Conservation (phyloP, 2,888 invertebrate species). For the Eupithecia vulgata region DNA sequence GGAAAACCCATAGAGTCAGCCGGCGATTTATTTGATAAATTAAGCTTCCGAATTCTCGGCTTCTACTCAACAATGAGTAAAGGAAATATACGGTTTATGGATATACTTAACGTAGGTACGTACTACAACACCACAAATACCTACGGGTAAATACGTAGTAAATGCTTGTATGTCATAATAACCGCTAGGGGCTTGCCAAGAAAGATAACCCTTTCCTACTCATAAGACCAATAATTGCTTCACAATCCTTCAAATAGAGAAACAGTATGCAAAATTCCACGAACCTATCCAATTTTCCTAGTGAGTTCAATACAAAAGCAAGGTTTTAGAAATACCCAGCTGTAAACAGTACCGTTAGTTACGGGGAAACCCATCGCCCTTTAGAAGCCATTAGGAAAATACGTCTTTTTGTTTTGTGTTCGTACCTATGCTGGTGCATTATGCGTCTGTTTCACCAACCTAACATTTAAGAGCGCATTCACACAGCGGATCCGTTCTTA, state of each 20-base stretch:
- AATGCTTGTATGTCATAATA: neutral
- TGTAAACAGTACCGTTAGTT: slow-evolving; percentile 8
- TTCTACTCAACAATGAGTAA: neutral
- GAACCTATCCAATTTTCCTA: slow-evolving; percentile 8
- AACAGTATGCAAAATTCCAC: neutral
- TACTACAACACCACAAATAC: too few relatives aligned
- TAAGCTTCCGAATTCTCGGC: neutral
- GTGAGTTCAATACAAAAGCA: slow-evolving; percentile 13
- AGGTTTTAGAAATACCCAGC: slow-evolving; percentile 27
- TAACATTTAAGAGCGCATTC: neutral
- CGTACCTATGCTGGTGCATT: neutral
- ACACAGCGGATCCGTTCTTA: too few relatives aligned
- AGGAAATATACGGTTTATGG: neutral
- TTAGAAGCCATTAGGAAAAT: slow-evolving; percentile 29
- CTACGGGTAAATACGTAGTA: neutral
- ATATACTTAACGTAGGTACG: too few relatives aligned
- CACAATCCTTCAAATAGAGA: neutral
- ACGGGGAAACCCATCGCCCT: slow-evolving; percentile 27
- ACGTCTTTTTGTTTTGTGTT: slow-evolving; percentile 14
- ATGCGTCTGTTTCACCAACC: neutral
- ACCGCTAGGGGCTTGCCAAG: neutral
- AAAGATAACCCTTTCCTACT: neutral
- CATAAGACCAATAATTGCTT: neutral
- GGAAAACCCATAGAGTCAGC: slow-evolving; percentile 34
- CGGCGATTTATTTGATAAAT: slow-evolving; percentile 22